Percentiles rank a stretch among this genome's conserved stretches.
Evolutionary conservation across 2,113 vertebrate species (phyloP).

Genomic region (Turdus rufiventris): DNA sequence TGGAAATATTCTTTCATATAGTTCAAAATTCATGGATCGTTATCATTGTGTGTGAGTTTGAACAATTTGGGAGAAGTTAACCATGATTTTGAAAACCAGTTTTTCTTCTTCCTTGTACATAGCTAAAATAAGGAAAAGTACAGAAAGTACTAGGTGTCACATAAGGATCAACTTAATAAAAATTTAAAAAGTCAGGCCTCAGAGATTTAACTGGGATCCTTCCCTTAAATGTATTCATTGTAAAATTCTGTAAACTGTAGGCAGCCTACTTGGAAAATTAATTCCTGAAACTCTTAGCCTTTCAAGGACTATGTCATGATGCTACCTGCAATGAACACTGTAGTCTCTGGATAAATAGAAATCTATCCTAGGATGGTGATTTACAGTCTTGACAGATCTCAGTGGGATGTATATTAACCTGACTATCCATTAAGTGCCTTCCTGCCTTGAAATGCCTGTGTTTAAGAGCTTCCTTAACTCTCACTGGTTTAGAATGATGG

Average conservation of each 20-base stretch:
- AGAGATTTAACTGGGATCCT: neutral
- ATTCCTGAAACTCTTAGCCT: neutral
- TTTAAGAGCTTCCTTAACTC: constrained; percentile 11
- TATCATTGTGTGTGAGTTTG: neutral
- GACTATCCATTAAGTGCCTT: constrained; percentile 4
- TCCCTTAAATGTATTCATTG: neutral
- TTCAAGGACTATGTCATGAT: neutral
- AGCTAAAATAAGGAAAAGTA: neutral
- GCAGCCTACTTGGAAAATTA: neutral
- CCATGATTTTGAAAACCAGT: neutral
- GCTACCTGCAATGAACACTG: neutral
- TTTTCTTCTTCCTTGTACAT: neutral
- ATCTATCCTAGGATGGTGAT: constrained; percentile 1
- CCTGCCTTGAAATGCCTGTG: neutral
- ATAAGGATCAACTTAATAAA: neutral
- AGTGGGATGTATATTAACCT: neutral
- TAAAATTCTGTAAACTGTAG: neutral
- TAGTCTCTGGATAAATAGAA: neutral
- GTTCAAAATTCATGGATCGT: neutral
- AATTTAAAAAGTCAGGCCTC: neutral
- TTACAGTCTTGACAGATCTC: constrained; percentile 30
- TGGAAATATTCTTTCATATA: neutral
- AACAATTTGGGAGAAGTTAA: neutral
- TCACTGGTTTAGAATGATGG: constrained; percentile 15
- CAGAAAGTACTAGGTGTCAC: neutral